Evolutionary conservation across 2,888 invertebrate species (phyloP).

Genomic region (Heliconius cydno): DNA sequence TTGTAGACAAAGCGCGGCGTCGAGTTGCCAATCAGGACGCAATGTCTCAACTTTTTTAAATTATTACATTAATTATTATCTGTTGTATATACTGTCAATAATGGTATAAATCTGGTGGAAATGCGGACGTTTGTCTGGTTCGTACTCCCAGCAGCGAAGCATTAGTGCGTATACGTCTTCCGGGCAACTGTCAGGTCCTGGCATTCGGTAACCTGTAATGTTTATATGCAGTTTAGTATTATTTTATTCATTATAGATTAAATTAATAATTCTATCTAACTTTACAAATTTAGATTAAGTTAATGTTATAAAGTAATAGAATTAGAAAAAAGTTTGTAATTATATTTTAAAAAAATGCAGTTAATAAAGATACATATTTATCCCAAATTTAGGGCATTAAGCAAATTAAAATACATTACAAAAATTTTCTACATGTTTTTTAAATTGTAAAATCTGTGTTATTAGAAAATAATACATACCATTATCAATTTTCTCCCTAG

Average conservation of each 20-base stretch:
- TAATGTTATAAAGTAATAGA: background rate
- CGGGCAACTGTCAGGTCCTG: slow-evolving; percentile 93
- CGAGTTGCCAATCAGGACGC: background rate
- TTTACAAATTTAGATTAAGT: background rate
- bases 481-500: slow-evolving; percentile 95
- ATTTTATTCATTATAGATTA: too few relatives aligned
- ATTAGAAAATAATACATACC: slow-evolving; percentile 81
- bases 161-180: slow-evolving; percentile 95
- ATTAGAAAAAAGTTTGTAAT: background rate
- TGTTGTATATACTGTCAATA: slow-evolving; percentile 87
- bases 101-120: slow-evolving; percentile 93
- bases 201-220: slow-evolving; percentile 93
- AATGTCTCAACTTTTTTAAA: background rate
- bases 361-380: too few relatives aligned
- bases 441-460: too few relatives aligned
- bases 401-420: too few relatives aligned
- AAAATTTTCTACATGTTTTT: too few relatives aligned
- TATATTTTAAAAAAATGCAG: background rate
- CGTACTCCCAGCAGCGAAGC: slow-evolving; percentile 97
- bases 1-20: background rate
- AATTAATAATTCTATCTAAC: background rate
- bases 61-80: slow-evolving; percentile 56
- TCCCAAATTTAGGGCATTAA: too few relatives aligned
- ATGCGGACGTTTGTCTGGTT: slow-evolving; percentile 95
- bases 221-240: background rate